Conservation (phyloP, 2,888 invertebrate genomes). For the Conops quadrifasciatus region DNA sequence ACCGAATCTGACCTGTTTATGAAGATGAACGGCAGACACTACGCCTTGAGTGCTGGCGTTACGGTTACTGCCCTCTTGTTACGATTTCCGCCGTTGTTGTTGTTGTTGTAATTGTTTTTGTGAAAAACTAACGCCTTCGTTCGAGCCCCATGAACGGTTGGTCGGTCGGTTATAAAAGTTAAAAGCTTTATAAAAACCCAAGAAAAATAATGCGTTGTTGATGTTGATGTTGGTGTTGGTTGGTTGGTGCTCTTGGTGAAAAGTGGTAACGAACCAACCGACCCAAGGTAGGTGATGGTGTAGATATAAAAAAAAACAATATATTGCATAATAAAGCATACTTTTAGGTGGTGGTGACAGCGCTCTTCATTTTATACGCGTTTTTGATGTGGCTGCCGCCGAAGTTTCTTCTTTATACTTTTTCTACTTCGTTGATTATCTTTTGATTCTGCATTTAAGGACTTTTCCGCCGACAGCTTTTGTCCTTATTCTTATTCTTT, state of each 20-base stretch:
- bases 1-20: conserved; percentile 34
- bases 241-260: too few species aligned
- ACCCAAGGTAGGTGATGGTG: not conserved
- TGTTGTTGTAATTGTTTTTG: conserved; percentile 16
- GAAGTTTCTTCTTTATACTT: too few species aligned
- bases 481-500: too few species aligned
- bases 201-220: conserved; percentile 13
- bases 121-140: not conserved
- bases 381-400: conserved; percentile 7
- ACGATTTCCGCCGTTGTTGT: not conserved
- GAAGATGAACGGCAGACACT: conserved; percentile 24
- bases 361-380: not conserved
- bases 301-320: not conserved
- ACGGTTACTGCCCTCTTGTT: not conserved
- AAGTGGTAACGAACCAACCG: not conserved
- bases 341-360: conserved; percentile 25
- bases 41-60: conserved; percentile 23
- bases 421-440: too few species aligned
- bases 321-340: conserved; percentile 10
- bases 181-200: conserved; percentile 20
- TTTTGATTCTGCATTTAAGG: too few species aligned
- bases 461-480: too few species aligned
- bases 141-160: not conserved
- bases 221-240: not conserved
- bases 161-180: conserved; percentile 14